Evolutionary conservation across 2,797 vertebrate species (phyloP).

Genomic region (Phrynocephalus vlangalii): DNA sequence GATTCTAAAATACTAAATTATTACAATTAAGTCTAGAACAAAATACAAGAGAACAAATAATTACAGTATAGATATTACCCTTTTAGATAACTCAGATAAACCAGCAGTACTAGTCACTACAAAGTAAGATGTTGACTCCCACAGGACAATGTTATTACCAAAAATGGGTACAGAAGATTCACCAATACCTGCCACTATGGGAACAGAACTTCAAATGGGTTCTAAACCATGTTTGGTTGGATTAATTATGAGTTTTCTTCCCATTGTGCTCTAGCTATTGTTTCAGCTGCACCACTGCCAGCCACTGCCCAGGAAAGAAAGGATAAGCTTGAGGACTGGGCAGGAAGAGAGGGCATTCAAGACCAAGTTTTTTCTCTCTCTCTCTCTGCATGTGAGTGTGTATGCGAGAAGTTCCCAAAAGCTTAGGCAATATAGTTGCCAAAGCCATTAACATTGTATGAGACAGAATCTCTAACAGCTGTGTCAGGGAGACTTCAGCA

Average conservation of each 20-base stretch:
- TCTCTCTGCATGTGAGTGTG: too few relatives aligned
- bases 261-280: too few relatives aligned
- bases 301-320: too few relatives aligned
- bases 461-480: too few relatives aligned
- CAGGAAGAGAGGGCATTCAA: too few relatives aligned
- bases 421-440: too few relatives aligned
- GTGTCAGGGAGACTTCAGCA: too few relatives aligned
- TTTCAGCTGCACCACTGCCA: too few relatives aligned
- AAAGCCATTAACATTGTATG: too few relatives aligned
- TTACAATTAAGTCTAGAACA: not conserved
- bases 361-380: too few relatives aligned
- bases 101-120: not conserved
- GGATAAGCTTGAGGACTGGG: too few relatives aligned
- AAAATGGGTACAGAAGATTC: not conserved
- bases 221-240: not conserved
- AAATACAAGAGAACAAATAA: not conserved
- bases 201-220: not conserved
- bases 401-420: too few relatives aligned
- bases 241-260: not conserved
- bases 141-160: not conserved
- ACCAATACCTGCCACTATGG: not conserved
- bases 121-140: not conserved
- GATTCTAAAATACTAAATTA: not conserved
- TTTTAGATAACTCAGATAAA: not conserved
- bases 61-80: not conserved